Percentiles rank a stretch among this genome's conserved stretches.
These are phyloP conservation scores for Micrastur ruficollis DNA, from an alignment of 2,797 vertebrate genomes.

Conservation along the genomic window DNA sequence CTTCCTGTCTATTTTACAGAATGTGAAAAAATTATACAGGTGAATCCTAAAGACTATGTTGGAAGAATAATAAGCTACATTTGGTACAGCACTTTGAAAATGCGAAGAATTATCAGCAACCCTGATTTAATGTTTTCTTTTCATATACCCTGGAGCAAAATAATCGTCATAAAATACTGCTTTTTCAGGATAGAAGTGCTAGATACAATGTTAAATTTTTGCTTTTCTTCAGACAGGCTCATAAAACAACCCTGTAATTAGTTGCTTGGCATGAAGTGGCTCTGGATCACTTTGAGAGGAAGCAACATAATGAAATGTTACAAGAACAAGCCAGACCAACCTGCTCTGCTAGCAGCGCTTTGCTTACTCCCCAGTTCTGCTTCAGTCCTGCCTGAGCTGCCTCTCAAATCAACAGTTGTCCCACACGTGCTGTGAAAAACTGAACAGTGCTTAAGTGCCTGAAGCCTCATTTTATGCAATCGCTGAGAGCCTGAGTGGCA, in stretches of 20 bases:
- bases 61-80: neutral
- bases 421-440: neutral
- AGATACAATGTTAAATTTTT: neutral
- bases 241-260: slow-evolving; percentile 29
- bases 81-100: neutral
- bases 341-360: slow-evolving; percentile 13
- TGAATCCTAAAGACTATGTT: neutral
- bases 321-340: slow-evolving; percentile 37
- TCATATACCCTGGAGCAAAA: neutral
- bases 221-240: slow-evolving; percentile 10
- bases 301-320: slow-evolving; percentile 38
- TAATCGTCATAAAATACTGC: neutral
- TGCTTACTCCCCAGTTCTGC: neutral
- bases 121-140: neutral
- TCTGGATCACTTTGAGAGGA: slow-evolving; percentile 19
- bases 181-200: neutral
- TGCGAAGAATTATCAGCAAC: neutral
- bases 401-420: neutral
- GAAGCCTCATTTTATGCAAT: neutral
- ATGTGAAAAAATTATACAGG: neutral
- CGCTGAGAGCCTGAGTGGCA: neutral
- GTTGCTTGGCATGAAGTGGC: neutral
- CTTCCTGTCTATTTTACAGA: neutral
- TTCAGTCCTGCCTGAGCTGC: neutral
- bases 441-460: neutral